Conservation (phyloP, 30 jellyfish, hydroid and myxozoan species). For the Aurelia aurita region DNA sequence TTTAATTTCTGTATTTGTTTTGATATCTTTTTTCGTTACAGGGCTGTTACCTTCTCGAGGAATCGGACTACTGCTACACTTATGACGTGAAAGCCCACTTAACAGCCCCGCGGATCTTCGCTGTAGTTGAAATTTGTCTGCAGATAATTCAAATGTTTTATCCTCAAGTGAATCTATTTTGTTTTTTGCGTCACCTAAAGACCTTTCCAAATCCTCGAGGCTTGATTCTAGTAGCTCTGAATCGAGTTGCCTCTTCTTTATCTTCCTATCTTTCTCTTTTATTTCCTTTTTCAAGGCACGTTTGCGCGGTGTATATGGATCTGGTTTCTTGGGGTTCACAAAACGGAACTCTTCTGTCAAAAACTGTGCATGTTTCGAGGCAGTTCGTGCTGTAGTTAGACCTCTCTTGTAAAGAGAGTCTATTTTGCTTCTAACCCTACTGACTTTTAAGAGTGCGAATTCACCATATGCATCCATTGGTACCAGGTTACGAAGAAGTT, state of each 20-base stretch:
- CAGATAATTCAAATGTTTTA: background rate
- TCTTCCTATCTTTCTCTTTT: constrained; percentile 7
- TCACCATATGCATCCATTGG: constrained; percentile 21
- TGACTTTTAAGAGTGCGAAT: constrained; percentile 1
- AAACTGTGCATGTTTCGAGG: constrained; percentile 4
- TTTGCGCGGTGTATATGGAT: constrained; percentile 23
- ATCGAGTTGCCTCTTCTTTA: constrained; percentile 12
- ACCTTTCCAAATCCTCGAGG: background rate
- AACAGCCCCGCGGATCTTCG: too few relatives aligned
- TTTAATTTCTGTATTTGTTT: too few relatives aligned
- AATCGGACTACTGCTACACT: too few relatives aligned
- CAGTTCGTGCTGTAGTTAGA: background rate
- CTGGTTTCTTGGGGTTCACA: background rate
- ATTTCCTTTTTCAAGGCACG: constrained; percentile 13
- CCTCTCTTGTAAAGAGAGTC: constrained; percentile 4
- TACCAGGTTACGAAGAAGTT: constrained; percentile 3
- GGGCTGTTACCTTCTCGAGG: too few relatives aligned
- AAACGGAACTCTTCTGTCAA: constrained; percentile 10
- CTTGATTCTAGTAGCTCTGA: constrained; percentile 11
- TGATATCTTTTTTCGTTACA: too few relatives aligned
- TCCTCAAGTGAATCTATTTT: background rate
- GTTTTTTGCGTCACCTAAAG: background rate
- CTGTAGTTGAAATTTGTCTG: background rate
- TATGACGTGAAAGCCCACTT: too few relatives aligned
- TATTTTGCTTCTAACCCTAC: background rate